Percentiles rank a stretch among this genome's conserved stretches.
Conservation (phyloP, 2,888 invertebrate species). For the Kryphioiulus occultus region DNA sequence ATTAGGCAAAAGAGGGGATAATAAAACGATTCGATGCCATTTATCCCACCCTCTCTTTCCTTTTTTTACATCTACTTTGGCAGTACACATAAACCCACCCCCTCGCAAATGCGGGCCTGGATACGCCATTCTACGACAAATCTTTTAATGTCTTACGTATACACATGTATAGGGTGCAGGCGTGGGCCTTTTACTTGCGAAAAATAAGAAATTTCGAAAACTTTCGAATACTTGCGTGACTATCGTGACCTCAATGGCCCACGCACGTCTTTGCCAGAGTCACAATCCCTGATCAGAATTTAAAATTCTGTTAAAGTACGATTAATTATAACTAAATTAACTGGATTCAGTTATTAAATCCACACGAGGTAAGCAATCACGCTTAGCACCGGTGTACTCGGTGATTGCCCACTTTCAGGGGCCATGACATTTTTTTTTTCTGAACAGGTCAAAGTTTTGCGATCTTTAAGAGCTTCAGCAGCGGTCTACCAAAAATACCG, state of each 20-base stretch:
- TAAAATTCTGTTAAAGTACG: neutral
- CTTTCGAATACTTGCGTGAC: neutral
- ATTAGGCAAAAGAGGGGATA: slow-evolving; percentile 45
- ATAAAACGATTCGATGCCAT: slow-evolving; percentile 45
- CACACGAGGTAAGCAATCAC: too few species aligned
- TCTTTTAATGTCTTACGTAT: neutral
- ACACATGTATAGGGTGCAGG: neutral
- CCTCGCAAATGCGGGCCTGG: neutral
- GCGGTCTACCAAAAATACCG: too few species aligned
- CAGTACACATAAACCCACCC: neutral
- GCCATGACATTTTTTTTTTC: neutral
- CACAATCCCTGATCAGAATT: neutral
- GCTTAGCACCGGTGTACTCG: neutral
- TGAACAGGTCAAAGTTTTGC: too few species aligned
- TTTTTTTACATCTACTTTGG: slow-evolving; percentile 25
- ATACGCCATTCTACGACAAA: neutral
- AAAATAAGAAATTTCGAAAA: neutral
- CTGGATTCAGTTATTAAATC: too few species aligned
- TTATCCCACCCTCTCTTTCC: slow-evolving; percentile 10
- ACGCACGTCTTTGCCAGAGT: neutral
- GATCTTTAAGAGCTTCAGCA: too few species aligned
- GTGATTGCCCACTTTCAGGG: neutral
- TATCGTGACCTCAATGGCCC: neutral
- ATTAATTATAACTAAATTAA: too few species aligned
- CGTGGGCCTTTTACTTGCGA: neutral